These are phyloP conservation scores for Trachelus tabidus DNA, from an alignment of 2,888 invertebrate genomes.

Conservation along the genomic window DNA sequence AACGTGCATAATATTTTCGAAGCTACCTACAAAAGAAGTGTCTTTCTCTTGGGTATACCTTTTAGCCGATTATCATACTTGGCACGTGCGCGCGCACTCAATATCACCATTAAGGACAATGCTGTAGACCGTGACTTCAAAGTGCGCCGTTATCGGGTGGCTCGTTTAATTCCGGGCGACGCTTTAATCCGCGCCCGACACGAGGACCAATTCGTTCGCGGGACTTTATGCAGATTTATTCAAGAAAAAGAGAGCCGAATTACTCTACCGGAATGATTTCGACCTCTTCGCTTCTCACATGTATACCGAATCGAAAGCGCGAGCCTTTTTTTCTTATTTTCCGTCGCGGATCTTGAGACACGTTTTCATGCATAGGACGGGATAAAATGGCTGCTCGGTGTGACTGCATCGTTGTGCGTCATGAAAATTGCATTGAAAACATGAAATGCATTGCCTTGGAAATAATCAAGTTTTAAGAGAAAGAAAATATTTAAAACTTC, in stretches of 20 bases:
- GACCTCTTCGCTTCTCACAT: not conserved
- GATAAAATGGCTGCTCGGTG: not conserved
- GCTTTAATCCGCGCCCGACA: not conserved
- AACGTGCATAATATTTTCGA: not conserved
- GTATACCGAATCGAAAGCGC: not conserved
- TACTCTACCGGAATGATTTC: not conserved
- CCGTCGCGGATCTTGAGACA: not conserved
- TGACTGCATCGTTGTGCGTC: not conserved
- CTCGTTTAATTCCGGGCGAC: not conserved
- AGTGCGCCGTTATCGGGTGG: not conserved
- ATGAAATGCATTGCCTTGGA: not conserved
- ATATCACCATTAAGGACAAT: not conserved
- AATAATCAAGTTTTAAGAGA: not conserved
- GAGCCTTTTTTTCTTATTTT: not conserved
- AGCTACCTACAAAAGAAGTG: not conserved
- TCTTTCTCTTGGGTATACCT: not conserved
- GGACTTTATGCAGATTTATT: not conserved
- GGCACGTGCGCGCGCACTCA: not conserved
- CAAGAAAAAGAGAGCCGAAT: not conserved
- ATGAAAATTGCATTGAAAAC: not conserved
- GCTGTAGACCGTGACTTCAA: not conserved
- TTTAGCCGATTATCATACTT: not conserved
- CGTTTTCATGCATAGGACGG: not conserved
- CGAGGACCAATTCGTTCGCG: not conserved
- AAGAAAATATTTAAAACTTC: not conserved